Conservation (phyloP, 1,140 invertebrate genomes). For the Tribolium castaneum region DNA sequence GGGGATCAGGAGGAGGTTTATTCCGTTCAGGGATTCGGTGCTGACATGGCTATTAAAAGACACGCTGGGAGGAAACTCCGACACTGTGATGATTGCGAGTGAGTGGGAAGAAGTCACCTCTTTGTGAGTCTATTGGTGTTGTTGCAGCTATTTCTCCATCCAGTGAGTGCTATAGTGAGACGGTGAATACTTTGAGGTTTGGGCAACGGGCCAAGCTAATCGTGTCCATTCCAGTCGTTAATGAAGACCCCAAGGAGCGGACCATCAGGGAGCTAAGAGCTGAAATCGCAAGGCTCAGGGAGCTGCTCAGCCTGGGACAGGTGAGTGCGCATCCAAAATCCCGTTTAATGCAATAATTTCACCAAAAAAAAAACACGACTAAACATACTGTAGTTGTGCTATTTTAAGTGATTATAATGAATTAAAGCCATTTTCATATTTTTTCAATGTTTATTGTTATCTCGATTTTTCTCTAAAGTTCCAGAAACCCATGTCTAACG, state of each 20-base stretch:
- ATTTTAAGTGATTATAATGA: too few relatives aligned
- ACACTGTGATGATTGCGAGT: conserved; percentile 70
- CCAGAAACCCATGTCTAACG: neutral
- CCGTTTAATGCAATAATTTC: neutral
- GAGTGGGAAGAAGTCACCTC: conserved; percentile 42
- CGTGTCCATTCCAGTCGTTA: conserved; percentile 74
- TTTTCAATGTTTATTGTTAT: neutral
- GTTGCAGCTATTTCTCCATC: conserved; percentile 77
- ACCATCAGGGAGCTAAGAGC: conserved; percentile 69
- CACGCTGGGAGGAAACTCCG: conserved; percentile 68
- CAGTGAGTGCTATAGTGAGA: conserved; percentile 75
- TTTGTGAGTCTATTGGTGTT: conserved; percentile 38
- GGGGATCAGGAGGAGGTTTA: conserved; percentile 88
- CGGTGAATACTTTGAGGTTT: conserved; percentile 77
- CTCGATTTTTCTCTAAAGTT: neutral
- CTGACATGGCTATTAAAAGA: conserved; percentile 92
- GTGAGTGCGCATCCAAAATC: neutral
- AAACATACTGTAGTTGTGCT: too few relatives aligned
- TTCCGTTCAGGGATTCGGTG: conserved; percentile 98
- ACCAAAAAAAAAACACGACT: neutral
- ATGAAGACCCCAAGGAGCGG: conserved; percentile 72
- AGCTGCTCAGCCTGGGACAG: conserved; percentile 6
- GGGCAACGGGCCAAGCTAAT: conserved; percentile 77
- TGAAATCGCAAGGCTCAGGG: conserved; percentile 68
- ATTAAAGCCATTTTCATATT: too few relatives aligned